phyloP scores from a whole-genome alignment of 2,888 invertebrate genomes.

The Drosophila mimetica region DNA sequence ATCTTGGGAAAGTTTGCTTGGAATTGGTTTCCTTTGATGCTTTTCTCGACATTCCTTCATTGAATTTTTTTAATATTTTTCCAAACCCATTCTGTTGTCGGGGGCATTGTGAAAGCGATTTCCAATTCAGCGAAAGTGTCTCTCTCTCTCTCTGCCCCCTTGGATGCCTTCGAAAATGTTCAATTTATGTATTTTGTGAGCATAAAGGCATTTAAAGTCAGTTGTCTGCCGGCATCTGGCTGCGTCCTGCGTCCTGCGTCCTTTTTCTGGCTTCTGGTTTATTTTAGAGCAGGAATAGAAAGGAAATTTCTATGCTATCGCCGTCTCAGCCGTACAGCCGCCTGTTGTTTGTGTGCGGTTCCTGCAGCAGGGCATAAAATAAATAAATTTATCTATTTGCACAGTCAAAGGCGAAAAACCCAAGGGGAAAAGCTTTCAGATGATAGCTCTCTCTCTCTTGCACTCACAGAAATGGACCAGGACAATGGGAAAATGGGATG shows the following conservation, averaged over 20 bases:
- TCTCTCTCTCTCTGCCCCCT: constrained; percentile 15
- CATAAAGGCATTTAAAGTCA: constrained; percentile 65
- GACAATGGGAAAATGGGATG: constrained; percentile 7
- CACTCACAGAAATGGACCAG: constrained; percentile 28
- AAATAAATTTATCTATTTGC: constrained; percentile 79
- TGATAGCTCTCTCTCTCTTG: not conserved
- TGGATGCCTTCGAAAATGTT: constrained; percentile 43
- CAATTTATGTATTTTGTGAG: constrained; percentile 61
- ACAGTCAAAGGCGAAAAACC: constrained; percentile 73
- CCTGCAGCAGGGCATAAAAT: constrained; percentile 65
- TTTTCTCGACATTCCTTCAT: constrained; percentile 12
- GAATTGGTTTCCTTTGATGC: constrained; percentile 14
- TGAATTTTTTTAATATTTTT: constrained; percentile 45
- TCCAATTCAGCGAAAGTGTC: constrained; percentile 41
- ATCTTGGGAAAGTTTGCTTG: constrained; percentile 31
- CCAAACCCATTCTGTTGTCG: constrained; percentile 5
- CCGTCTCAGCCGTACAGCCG: constrained; percentile 13
- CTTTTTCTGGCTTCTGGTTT: constrained; percentile 20
- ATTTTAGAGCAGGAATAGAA: constrained; percentile 36
- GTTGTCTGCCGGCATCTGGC: constrained; percentile 26
- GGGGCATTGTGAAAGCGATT: constrained; percentile 40
- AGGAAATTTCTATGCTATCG: constrained; percentile 30
- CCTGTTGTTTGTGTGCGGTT: constrained; percentile 48
- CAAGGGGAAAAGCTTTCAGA: constrained; percentile 55
- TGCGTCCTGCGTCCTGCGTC: not conserved